Percentiles rank a stretch among this genome's conserved stretches.
Conservation (phyloP, 1,140 invertebrate genomes). For the Ceratina calcarata region DNA sequence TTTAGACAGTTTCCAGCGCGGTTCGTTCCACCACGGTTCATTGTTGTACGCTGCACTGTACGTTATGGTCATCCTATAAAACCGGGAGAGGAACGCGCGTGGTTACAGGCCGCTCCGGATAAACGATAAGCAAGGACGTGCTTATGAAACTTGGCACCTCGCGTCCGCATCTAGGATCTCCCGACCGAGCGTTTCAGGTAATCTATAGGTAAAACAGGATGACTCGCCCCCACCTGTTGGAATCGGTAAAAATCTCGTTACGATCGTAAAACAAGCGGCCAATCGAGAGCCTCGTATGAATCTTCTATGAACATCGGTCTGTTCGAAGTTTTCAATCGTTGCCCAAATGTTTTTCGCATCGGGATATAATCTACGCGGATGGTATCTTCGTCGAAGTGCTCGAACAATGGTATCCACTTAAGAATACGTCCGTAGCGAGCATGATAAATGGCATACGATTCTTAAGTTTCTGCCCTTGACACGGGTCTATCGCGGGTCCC, state of each 20-base stretch:
- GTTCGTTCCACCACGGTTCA: constrained; percentile 34
- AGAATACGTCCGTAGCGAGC: not conserved
- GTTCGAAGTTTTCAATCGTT: not conserved
- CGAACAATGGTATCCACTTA: constrained; percentile 22
- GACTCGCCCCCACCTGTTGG: constrained; percentile 44
- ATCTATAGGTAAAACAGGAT: constrained; percentile 48
- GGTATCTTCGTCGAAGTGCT: constrained; percentile 18
- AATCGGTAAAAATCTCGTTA: constrained; percentile 14
- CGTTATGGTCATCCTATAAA: not conserved
- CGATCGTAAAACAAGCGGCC: too few species aligned
- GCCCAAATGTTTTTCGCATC: not conserved
- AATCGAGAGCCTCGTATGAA: too few species aligned
- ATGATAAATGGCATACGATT: constrained; percentile 32
- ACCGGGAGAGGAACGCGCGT: constrained; percentile 17
- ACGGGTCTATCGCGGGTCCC: constrained; percentile 22
- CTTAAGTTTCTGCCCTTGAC: constrained; percentile 10
- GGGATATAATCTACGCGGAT: not conserved
- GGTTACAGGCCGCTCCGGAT: constrained; percentile 55
- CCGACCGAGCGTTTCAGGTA: constrained; percentile 30
- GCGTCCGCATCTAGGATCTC: constrained; percentile 51
- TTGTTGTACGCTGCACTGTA: constrained; percentile 4
- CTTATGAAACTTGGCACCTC: constrained; percentile 66
- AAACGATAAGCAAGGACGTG: constrained; percentile 63
- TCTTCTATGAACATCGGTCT: too few species aligned
- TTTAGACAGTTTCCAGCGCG: constrained; percentile 62